Conservation (phyloP, 2,888 invertebrate genomes). For the Hirtodrosophila alboralis region DNA sequence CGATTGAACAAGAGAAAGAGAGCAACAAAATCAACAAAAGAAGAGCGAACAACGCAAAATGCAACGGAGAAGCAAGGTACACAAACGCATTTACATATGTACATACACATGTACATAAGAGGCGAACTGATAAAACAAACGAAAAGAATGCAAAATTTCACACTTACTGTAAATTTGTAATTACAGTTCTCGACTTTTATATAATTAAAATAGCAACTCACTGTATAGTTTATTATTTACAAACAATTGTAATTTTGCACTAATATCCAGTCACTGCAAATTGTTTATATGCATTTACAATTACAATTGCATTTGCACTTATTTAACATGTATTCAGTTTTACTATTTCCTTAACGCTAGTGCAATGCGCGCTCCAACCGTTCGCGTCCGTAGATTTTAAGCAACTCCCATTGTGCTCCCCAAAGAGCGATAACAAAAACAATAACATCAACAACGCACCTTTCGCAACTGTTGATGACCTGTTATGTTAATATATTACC, state of each 20-base stretch:
- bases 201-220: slow-evolving; percentile 35
- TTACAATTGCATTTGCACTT: slow-evolving; percentile 11
- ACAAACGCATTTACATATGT: slow-evolving; percentile 29
- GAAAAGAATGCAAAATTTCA: slow-evolving; percentile 42
- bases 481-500: too few species aligned
- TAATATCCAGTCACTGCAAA: background rate
- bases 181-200: slow-evolving; percentile 58
- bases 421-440: slow-evolving; percentile 11
- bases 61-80: slow-evolving; percentile 34
- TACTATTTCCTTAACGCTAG: slow-evolving; percentile 10
- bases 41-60: slow-evolving; percentile 45
- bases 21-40: slow-evolving; percentile 36
- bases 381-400: slow-evolving; percentile 8
- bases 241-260: background rate
- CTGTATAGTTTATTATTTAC: slow-evolving; percentile 1
- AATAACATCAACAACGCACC: background rate
- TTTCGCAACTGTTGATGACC: too few species aligned
- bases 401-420: slow-evolving; percentile 23
- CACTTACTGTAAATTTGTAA: slow-evolving; percentile 69
- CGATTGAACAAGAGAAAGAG: slow-evolving; percentile 5
- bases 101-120: too few species aligned
- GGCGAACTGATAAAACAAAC: slow-evolving; percentile 47
- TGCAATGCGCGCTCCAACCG: slow-evolving; percentile 16
- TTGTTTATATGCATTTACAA: slow-evolving; percentile 11
- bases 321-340: slow-evolving; percentile 27